These are phyloP conservation scores for Sebastes dallii DNA, from an alignment of 2,797 vertebrate genomes.

Conservation along the genomic window DNA sequence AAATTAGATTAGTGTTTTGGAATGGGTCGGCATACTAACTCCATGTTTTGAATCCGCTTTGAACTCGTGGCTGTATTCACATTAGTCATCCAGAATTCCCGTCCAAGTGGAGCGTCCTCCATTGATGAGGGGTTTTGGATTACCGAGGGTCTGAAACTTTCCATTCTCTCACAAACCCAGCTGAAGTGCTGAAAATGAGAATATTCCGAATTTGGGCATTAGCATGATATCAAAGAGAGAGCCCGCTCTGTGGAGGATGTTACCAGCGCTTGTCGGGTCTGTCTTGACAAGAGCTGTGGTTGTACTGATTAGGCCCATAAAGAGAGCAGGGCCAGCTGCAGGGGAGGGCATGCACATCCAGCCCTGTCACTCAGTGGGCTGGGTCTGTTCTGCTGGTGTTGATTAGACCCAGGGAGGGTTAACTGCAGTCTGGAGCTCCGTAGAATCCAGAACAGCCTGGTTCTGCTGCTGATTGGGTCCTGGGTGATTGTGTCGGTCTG, in stretches of 20 bases:
- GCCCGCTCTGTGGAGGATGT: constrained; percentile 46
- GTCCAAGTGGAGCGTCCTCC: constrained; percentile 10
- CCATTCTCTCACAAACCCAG: constrained; percentile 11
- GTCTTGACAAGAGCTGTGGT: constrained; percentile 48
- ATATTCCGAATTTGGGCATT: constrained; percentile 37
- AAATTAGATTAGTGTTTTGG: constrained; percentile 45
- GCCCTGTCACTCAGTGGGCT: constrained; percentile 37
- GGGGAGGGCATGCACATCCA: constrained; percentile 57
- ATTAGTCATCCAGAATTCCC: constrained; percentile 23
- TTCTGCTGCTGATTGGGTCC: constrained; percentile 71
- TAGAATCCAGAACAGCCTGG: constrained; percentile 33
- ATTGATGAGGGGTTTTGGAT: constrained; percentile 28
- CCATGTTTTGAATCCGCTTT: constrained; percentile 22
- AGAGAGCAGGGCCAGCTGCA: constrained; percentile 64
- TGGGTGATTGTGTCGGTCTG: constrained; percentile 48
- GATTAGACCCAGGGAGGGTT: constrained; percentile 69
- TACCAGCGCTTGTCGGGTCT: constrained; percentile 27
- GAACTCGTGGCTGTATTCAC: constrained; percentile 12
- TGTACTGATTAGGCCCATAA: constrained; percentile 65
- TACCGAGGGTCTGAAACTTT: constrained; percentile 15
- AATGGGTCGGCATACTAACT: not conserved
- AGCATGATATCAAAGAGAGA: constrained; percentile 58
- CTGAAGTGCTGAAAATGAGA: constrained; percentile 17
- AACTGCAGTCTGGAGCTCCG: constrained; percentile 31
- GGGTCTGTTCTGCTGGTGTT: constrained; percentile 42